These are phyloP conservation scores for Drosophila quinaria DNA, from an alignment of 2,888 invertebrate genomes.

Conservation along the genomic window DNA sequence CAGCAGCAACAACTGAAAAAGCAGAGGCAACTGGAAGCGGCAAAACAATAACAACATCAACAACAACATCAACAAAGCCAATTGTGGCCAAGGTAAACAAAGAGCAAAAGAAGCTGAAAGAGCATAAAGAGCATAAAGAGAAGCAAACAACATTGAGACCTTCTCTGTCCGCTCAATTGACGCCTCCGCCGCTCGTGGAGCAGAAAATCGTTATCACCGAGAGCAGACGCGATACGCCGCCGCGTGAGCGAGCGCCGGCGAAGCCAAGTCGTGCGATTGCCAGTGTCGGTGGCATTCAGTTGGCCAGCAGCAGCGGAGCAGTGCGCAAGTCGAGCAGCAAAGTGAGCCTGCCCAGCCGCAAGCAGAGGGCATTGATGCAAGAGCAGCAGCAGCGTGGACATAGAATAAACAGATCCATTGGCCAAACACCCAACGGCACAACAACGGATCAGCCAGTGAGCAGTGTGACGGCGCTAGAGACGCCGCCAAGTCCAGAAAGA, in stretches of 20 bases:
- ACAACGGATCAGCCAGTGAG: slow-evolving; percentile 51
- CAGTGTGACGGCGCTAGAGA: slow-evolving; percentile 48
- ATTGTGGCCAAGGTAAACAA: slow-evolving; percentile 71
- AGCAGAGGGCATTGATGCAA: slow-evolving; percentile 21
- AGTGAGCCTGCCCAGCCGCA: slow-evolving; percentile 13
- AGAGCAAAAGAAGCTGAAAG: slow-evolving; percentile 56
- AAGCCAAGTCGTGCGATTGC: slow-evolving; percentile 80
- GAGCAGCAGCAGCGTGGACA: slow-evolving; percentile 79
- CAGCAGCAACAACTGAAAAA: slow-evolving; percentile 50
- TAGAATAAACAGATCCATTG: slow-evolving; percentile 76
- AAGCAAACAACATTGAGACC: slow-evolving; percentile 10
- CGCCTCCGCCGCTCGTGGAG: slow-evolving; percentile 38
- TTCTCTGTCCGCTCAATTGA: slow-evolving; percentile 14
- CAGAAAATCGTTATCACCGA: slow-evolving; percentile 83
- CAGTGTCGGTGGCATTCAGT: slow-evolving; percentile 39
- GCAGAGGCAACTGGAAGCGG: slow-evolving; percentile 46
- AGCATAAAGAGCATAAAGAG: slow-evolving; percentile 29
- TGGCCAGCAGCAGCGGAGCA: slow-evolving; percentile 59
- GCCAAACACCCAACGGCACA: slow-evolving; percentile 37
- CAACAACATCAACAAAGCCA: slow-evolving; percentile 69
- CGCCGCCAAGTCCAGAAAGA: slow-evolving; percentile 33
- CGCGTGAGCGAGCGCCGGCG: slow-evolving; percentile 84
- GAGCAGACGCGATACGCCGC: slow-evolving; percentile 84
- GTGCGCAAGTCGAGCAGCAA: slow-evolving; percentile 55
- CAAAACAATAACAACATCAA: slow-evolving; percentile 39